Base-by-base conservation (phyloP, 1,140 invertebrate species). In the Panulirus ornatus region DNA sequence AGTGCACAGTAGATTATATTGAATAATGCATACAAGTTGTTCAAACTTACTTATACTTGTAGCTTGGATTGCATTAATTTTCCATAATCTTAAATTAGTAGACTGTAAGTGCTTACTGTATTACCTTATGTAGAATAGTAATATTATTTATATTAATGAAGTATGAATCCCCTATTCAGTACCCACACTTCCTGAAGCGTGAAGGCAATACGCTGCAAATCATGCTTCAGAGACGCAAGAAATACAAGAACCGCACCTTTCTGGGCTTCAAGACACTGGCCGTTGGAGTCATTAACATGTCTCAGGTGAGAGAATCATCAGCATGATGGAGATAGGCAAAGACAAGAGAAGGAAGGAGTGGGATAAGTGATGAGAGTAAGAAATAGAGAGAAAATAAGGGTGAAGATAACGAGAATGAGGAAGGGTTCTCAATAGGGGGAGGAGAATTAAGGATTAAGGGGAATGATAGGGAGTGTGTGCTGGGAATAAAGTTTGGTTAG, bases 171-270 rank as follows among this genome's bases (percentile, higher is more conserved):
- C 83, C 63, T 84, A 93, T 94, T 8, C 96, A 98, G 94, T 99
- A 99, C 95, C 98, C 98, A 70, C 99, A 99, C 94, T 99, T 99
- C 94, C 95, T 99, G 76, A 99, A 99, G 94, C 95, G 98, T 92
- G 98, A 99, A 94, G 97, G 97, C 54, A 99, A 99, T 94, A 97
- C 97, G 93, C 95, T 99, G 78, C 96, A 97, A 89, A 94, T 99
- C 91, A 96, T 99, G 95, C 94, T 99, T 90, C 99, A 99, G 94
- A 95, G 99, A 92, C 95, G 98, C 91, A 99, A 99, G 94, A 96
- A 98, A 92, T 99, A 99, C 94, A 99, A 99, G 95, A 99, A 99
- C 94, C 95, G 98, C 93, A 98, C 98, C n/a, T 99, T 99, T 94
- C 95, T 99, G 66, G 99, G 99, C 19, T 99, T 98, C 94, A 99